phyloP scores from a whole-genome alignment of 2,888 invertebrate genomes.

The Metallyticus violacea region DNA sequence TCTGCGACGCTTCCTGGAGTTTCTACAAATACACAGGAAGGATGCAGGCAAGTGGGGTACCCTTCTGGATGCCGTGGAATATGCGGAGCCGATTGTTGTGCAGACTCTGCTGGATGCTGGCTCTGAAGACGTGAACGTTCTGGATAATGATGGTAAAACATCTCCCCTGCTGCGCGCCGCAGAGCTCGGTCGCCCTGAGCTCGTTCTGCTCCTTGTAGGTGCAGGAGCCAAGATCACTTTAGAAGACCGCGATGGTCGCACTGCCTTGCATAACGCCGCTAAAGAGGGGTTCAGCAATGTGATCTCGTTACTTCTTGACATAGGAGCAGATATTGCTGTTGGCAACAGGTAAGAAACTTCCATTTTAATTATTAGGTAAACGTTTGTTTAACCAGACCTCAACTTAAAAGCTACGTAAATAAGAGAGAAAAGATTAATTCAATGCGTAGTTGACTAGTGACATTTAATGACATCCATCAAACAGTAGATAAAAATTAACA shows the following conservation, averaged over 20 bases:
- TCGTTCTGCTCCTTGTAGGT: not conserved
- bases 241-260: not conserved
- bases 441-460: too few relatives aligned
- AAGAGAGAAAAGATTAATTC: too few relatives aligned
- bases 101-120: not conserved
- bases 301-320: not conserved
- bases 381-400: too few relatives aligned
- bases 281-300: not conserved
- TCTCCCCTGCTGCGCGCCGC: not conserved
- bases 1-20: not conserved
- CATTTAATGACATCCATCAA: too few relatives aligned
- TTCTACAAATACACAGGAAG: not conserved
- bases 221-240: not conserved
- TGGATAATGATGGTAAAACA: not conserved
- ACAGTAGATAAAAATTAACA: too few relatives aligned
- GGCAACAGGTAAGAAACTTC: not conserved
- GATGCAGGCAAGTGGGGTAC: conserved; percentile 9
- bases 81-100: not conserved
- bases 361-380: not conserved
- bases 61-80: not conserved
- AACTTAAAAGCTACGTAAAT: too few relatives aligned
- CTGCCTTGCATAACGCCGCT: not conserved
- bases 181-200: not conserved
- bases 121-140: not conserved
- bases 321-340: not conserved